Evolutionary conservation across 2,113 vertebrate genomes (phyloP).

Genomic region (Cranoglanis bouderius): DNA sequence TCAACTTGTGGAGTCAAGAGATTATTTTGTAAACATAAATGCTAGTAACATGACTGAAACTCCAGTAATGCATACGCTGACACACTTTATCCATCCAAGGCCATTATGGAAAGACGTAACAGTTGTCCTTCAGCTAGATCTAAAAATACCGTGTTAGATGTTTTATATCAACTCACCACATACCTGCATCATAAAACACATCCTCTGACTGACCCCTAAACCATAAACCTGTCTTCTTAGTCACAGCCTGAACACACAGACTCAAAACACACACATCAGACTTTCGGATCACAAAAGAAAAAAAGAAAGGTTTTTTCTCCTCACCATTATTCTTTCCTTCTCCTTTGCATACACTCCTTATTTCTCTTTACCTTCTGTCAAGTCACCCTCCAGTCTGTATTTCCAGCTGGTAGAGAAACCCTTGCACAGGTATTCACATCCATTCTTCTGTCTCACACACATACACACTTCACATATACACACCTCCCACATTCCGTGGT

Average conservation of each 20-base stretch:
- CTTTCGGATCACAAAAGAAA: neutral
- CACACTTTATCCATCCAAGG: constrained; percentile 15
- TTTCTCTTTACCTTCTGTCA: neutral
- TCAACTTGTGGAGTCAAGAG: neutral
- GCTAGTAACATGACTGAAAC: constrained; percentile 2
- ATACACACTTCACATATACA: constrained; percentile 22
- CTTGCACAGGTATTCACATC: constrained; percentile 49
- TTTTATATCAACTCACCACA: constrained; percentile 33
- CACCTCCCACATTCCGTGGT: constrained; percentile 50
- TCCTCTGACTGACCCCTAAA: constrained; percentile 21
- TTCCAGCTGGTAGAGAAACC: neutral
- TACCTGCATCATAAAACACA: constrained; percentile 31
- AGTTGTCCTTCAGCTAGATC: constrained; percentile 33
- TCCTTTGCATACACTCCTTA: neutral
- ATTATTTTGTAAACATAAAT: constrained; percentile 26
- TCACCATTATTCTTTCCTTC: constrained; percentile 13
- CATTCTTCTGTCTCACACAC: constrained; percentile 11
- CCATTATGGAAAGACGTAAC: constrained; percentile 37
- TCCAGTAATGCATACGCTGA: neutral
- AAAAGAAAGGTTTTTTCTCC: neutral
- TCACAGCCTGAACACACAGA: constrained; percentile 8
- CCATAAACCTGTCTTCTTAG: neutral
- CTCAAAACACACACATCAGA: neutral
- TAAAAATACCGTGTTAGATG: constrained; percentile 44
- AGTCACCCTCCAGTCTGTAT: neutral